A percentile compares a stretch with the other conserved stretches of the same genome.
Conservation (phyloP, 2,888 invertebrate genomes). For the Stenurella melanura region DNA sequence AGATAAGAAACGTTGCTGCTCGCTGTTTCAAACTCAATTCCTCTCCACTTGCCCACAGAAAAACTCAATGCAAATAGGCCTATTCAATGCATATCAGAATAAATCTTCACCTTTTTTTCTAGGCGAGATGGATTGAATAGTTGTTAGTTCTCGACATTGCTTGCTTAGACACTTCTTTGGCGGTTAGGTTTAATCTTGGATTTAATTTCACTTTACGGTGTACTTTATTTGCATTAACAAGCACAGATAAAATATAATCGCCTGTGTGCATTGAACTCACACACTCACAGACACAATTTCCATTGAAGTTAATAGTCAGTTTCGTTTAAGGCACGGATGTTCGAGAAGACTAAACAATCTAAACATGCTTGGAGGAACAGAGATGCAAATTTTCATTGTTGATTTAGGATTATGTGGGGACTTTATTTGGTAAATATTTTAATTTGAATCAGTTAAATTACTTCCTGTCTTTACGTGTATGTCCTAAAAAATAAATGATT, state of each 20-base stretch:
- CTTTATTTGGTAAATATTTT: neutral
- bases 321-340: neutral
- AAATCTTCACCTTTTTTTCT: neutral
- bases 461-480: neutral
- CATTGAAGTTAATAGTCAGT: too few relatives aligned
- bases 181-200: slow-evolving; percentile 22
- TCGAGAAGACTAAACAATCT: neutral
- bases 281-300: neutral
- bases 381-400: neutral
- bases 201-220: slow-evolving; percentile 29
- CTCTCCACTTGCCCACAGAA: neutral
- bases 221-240: slow-evolving; percentile 31
- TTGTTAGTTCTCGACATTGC: neutral
- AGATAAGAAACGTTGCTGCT: too few relatives aligned
- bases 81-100: neutral
- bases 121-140: neutral
- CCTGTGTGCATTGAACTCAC: slow-evolving; percentile 17
- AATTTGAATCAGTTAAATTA: neutral
- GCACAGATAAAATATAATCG: slow-evolving; percentile 18
- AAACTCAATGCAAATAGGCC: neutral
- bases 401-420: neutral
- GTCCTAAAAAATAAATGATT: too few relatives aligned
- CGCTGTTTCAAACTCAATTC: neutral
- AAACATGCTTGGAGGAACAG: neutral
- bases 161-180: neutral